phyloP scores from a whole-genome alignment of 1,140 invertebrate genomes.

The Episyrphus balteatus region DNA sequence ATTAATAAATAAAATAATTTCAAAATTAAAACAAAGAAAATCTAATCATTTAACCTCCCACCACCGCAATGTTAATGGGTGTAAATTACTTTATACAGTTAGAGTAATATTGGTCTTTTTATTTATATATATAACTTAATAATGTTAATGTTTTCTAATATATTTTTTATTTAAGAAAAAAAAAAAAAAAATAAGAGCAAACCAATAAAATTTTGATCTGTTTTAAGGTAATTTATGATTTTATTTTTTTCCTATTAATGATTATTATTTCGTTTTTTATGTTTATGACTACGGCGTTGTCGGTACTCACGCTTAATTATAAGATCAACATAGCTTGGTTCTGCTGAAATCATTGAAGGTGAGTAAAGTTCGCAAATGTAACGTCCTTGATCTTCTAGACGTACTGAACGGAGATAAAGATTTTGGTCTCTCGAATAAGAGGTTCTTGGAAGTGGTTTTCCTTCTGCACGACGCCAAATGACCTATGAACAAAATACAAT shows the following conservation, averaged over 20 bases:
- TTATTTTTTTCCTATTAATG: constrained; percentile 1
- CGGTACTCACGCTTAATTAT: constrained; percentile 55
- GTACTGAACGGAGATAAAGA: constrained; percentile 39
- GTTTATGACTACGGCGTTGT: neutral
- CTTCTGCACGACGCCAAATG: constrained; percentile 37
- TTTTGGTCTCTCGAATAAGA: constrained; percentile 10
- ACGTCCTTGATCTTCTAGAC: constrained; percentile 50
- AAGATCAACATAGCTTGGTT: constrained; percentile 53
- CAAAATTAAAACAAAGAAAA: too few species aligned
- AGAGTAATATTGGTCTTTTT: neutral
- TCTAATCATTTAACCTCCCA: too few species aligned
- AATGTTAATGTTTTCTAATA: constrained; percentile 1
- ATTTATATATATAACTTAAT: neutral
- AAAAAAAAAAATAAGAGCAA: neutral
- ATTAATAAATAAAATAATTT: too few species aligned
- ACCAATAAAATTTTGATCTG: neutral
- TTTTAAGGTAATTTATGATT: constrained; percentile 3
- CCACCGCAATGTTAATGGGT: too few species aligned
- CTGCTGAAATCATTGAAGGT: constrained; percentile 12
- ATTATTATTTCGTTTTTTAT: constrained; percentile 4
- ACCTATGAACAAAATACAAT: constrained; percentile 13
- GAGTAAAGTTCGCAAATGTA: constrained; percentile 54
- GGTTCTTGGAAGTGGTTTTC: constrained; percentile 28
- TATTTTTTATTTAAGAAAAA: constrained; percentile 1
- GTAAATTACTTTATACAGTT: neutral